Evolutionary conservation across 2,797 vertebrate species (phyloP).

Genomic region (Catostomus latipinnis): DNA sequence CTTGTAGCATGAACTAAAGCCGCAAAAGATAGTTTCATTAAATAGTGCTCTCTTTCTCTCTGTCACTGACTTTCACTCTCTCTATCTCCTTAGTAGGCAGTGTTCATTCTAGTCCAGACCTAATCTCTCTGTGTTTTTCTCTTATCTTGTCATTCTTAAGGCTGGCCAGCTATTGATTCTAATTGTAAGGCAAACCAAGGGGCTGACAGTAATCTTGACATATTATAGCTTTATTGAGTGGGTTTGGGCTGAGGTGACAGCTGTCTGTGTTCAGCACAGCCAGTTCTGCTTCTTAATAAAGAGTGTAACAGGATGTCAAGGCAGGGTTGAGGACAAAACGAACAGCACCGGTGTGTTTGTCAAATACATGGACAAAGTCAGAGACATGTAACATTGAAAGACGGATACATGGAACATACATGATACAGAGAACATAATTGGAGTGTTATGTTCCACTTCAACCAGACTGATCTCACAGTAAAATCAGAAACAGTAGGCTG

Average conservation of each 20-base stretch:
- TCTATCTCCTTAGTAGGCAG: constrained; percentile 33
- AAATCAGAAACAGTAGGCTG: too few relatives aligned
- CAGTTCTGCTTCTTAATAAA: constrained; percentile 7
- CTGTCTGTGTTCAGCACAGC: constrained; percentile 4
- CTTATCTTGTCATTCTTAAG: constrained; percentile 59
- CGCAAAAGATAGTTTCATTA: too few relatives aligned
- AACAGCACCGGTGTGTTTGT: neutral
- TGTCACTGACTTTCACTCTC: neutral
- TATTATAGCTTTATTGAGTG: constrained; percentile 57
- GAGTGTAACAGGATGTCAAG: neutral
- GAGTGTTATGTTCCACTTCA: neutral
- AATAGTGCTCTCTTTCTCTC: neutral
- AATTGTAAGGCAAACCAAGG: constrained; percentile 50
- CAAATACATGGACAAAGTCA: neutral
- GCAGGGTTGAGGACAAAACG: constrained; percentile 5
- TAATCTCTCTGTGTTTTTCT: constrained; percentile 53
- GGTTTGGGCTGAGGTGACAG: constrained; percentile 39
- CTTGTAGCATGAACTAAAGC: too few relatives aligned
- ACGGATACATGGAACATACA: neutral
- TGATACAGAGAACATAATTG: neutral
- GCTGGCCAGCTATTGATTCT: constrained; percentile 59
- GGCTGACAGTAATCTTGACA: constrained; percentile 52
- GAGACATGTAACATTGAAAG: neutral
- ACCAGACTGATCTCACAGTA: too few relatives aligned
- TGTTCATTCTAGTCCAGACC: constrained; percentile 31